Percentiles rank a stretch among this genome's conserved stretches.
These are phyloP conservation scores for Pantelozetes paolii DNA, from an alignment of 2,888 invertebrate genomes.

Conservation along the genomic window DNA sequence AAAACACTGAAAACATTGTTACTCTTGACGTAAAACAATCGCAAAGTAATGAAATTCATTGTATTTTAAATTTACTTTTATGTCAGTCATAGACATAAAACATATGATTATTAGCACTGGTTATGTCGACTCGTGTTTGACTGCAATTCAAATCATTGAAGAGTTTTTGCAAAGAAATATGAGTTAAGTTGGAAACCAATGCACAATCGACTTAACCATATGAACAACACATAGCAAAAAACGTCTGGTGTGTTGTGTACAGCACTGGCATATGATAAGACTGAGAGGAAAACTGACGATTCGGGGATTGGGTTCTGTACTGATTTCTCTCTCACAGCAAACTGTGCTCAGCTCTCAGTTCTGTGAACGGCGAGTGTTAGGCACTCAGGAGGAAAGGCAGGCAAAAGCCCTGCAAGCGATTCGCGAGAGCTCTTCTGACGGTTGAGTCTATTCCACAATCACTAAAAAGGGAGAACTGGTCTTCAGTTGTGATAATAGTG, in stretches of 20 bases:
- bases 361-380: conserved; percentile 3
- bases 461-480: neutral
- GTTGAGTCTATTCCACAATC: conserved; percentile 21
- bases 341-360: neutral
- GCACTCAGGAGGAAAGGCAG: conserved; percentile 15
- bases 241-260: neutral
- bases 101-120: too few relatives aligned
- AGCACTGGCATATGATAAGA: neutral
- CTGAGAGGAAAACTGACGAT: neutral
- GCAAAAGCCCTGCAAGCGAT: conserved; percentile 32
- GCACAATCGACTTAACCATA: neutral
- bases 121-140: too few relatives aligned
- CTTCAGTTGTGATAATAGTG: conserved; percentile 11
- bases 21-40: too few relatives aligned
- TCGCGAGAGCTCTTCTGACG: conserved; percentile 17
- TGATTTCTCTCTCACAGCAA: conserved; percentile 2
- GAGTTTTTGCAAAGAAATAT: too few relatives aligned
- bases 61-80: too few relatives aligned
- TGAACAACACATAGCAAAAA: neutral
- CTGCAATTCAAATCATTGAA: too few relatives aligned
- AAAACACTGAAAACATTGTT: too few relatives aligned
- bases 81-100: too few relatives aligned
- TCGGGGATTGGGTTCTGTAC: neutral
- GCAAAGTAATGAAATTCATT: too few relatives aligned
- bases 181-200: too few relatives aligned